These are phyloP conservation scores for Phymastichus coffea DNA, from an alignment of 1,140 invertebrate species.

Conservation along the genomic window DNA sequence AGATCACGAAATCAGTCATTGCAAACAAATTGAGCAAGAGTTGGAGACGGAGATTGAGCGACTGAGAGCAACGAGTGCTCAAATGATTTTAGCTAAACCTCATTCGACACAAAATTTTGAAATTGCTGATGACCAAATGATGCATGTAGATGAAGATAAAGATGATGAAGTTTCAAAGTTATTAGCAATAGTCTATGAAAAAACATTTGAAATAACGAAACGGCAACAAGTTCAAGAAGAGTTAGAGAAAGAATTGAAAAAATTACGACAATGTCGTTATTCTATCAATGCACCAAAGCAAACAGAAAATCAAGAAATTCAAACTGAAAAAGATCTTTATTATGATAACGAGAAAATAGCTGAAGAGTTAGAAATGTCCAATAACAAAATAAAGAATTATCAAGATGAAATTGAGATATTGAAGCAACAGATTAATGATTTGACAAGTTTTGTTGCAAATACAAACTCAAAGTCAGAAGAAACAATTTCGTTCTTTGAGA, in stretches of 20 bases:
- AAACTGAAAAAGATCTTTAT: not conserved
- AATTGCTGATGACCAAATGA: not conserved
- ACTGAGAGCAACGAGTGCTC: too few species aligned
- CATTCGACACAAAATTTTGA: not conserved
- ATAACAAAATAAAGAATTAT: not conserved
- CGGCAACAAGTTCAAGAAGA: not conserved
- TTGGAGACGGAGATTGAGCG: not conserved
- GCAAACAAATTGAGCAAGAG: not conserved
- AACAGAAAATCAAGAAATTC: constrained; percentile 13
- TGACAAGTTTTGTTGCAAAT: not conserved
- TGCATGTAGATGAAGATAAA: not conserved
- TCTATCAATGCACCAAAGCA: not conserved
- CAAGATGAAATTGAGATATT: constrained; percentile 10
- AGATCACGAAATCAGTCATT: not conserved
- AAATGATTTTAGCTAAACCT: too few species aligned
- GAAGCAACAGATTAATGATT: too few species aligned
- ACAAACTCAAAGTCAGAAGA: not conserved
- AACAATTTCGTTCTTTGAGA: constrained; percentile 1
- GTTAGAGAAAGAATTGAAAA: constrained; percentile 2
- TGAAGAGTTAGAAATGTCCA: not conserved
- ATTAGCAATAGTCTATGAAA: not conserved
- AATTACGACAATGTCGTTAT: not conserved
- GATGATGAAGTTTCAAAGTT: not conserved
- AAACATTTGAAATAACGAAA: not conserved
- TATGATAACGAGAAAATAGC: not conserved